These are phyloP conservation scores for Meteorus colon DNA, from an alignment of 2,888 invertebrate species.

Conservation along the genomic window DNA sequence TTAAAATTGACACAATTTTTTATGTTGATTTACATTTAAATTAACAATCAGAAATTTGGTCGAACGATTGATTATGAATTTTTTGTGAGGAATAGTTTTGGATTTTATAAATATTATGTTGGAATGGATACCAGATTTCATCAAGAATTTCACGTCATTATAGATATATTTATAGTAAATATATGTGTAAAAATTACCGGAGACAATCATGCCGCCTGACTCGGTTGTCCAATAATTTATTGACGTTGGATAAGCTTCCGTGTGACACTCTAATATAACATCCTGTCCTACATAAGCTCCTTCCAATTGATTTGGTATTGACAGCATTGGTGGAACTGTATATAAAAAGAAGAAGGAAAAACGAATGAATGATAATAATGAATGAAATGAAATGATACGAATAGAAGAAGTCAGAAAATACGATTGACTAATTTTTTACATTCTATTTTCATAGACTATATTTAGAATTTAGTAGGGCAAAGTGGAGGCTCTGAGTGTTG, in stretches of 20 bases:
- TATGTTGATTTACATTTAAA: no score
- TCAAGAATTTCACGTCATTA: neutral
- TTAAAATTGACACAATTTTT: no score
- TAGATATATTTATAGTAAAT: constrained; percentile 16
- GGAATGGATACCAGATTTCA: no score
- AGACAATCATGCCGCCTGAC: constrained; percentile 93
- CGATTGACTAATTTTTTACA: no score
- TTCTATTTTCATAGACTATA: no score
- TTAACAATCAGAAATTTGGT: no score
- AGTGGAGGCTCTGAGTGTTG: no score
- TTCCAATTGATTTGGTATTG: constrained; percentile 94
- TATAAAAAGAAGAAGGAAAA: constrained; percentile 44
- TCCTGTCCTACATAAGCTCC: constrained; percentile 92
- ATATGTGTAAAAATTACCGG: constrained; percentile 78
- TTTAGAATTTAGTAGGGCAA: no score
- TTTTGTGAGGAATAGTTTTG: no score
- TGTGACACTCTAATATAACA: constrained; percentile 90
- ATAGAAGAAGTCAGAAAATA: neutral
- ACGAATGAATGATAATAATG: constrained; percentile 27
- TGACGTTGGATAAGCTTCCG: constrained; percentile 93
- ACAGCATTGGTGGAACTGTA: constrained; percentile 94
- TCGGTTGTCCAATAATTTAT: constrained; percentile 97
- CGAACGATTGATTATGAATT: no score
- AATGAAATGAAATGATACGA: neutral
- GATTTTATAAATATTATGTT: no score